Evolutionary conservation across 2,888 invertebrate species (phyloP).

Genomic region (Aphidoletes aphidimyza): DNA sequence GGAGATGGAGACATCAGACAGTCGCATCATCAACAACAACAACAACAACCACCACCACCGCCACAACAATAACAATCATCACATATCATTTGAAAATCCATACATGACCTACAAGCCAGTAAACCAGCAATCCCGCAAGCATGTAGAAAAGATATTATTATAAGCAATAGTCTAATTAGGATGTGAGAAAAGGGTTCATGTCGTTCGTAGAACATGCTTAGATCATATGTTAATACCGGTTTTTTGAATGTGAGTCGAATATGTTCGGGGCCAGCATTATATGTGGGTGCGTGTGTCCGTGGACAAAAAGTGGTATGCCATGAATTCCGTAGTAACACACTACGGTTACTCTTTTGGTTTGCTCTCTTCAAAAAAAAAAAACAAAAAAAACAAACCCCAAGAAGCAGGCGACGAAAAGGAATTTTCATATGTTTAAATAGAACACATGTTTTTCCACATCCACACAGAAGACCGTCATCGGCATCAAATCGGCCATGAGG

Average conservation of each 20-base stretch:
- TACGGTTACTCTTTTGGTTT: too few species aligned
- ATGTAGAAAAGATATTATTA: slow-evolving; percentile 43
- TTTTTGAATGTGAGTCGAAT: not conserved
- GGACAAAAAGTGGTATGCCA: slow-evolving; percentile 39
- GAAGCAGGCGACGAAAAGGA: slow-evolving; percentile 39
- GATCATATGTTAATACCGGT: slow-evolving; percentile 9
- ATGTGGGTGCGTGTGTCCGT: not conserved
- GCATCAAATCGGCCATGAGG: slow-evolving; percentile 22
- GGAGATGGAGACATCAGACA: slow-evolving; percentile 51
- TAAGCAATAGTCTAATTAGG: slow-evolving; percentile 49
- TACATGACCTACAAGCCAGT: slow-evolving; percentile 51
- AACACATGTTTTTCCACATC: slow-evolving; percentile 6
- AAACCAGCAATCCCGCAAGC: not conserved
- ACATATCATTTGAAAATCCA: not conserved
- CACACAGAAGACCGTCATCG: not conserved
- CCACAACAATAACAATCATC: not conserved
- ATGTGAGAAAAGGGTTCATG: slow-evolving; percentile 44
- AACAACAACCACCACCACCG: too few species aligned
- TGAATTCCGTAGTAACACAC: not conserved
- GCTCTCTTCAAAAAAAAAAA: too few species aligned
- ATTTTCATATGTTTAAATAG: not conserved
- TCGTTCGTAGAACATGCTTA: not conserved
- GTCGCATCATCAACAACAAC: too few species aligned
- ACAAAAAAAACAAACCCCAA: too few species aligned
- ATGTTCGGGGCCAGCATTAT: not conserved